phyloP scores from a whole-genome alignment of 2,113 vertebrate species.

The Camarhynchus parvulus region DNA sequence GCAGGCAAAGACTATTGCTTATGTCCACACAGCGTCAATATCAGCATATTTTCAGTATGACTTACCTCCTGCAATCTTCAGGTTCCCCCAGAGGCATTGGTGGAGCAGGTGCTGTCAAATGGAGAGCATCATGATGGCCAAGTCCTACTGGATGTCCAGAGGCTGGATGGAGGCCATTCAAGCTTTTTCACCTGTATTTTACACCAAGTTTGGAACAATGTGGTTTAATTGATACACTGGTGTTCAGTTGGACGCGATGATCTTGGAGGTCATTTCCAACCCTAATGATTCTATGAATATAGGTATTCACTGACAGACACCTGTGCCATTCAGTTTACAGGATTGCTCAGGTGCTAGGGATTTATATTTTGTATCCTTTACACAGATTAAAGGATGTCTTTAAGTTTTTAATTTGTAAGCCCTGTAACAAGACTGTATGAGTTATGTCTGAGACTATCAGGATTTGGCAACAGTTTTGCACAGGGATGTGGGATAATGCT shows the following conservation, averaged over 20 bases:
- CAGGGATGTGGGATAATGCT: background rate
- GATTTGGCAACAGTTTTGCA: background rate
- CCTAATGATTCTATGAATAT: background rate
- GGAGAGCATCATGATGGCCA: background rate
- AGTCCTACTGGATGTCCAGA: background rate
- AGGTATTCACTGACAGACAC: background rate
- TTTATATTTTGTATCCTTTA: background rate
- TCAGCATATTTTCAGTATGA: background rate
- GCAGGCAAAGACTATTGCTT: background rate
- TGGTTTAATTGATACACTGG: background rate
- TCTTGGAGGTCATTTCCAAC: background rate
- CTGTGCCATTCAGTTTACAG: background rate
- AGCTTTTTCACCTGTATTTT: background rate
- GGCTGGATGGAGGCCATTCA: background rate
- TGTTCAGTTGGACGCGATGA: background rate
- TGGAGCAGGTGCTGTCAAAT: background rate
- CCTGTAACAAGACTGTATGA: accelerated
- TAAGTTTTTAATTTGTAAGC: background rate
- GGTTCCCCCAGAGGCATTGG: background rate
- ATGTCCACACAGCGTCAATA: background rate
- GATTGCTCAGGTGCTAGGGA: background rate
- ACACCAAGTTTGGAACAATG: background rate
- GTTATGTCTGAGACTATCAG: background rate
- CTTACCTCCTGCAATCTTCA: background rate
- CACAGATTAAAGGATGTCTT: background rate